Percentiles rank a stretch among this genome's conserved stretches.
Evolutionary conservation across 2,113 vertebrate species (phyloP).

Genomic region (Morone chrysops): DNA sequence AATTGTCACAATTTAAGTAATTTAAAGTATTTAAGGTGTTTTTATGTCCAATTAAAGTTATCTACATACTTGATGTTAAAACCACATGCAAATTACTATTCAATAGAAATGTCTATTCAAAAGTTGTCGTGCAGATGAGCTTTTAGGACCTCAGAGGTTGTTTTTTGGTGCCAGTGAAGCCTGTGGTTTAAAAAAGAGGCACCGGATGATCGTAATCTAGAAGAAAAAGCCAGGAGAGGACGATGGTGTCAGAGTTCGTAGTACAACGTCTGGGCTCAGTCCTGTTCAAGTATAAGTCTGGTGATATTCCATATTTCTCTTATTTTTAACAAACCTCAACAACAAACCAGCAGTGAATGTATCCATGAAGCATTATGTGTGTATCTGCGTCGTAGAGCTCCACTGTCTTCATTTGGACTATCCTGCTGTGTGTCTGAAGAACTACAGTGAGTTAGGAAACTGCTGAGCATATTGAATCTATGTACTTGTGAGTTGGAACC

Average conservation of each 20-base stretch:
- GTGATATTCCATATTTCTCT: background rate
- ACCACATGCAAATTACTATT: constrained; percentile 3
- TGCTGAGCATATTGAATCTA: too few species aligned
- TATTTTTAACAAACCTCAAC: background rate
- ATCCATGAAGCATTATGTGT: too few species aligned
- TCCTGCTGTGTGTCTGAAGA: too few species aligned
- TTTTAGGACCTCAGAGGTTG: background rate
- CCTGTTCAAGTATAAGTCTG: background rate
- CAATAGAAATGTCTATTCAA: background rate
- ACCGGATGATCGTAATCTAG: constrained; percentile 56
- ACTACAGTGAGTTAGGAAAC: too few species aligned
- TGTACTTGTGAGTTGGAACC: background rate
- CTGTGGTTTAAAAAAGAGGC: constrained; percentile 35
- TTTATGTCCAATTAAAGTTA: background rate
- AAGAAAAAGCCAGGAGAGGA: constrained; percentile 45
- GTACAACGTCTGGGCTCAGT: too few species aligned
- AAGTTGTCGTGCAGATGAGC: background rate
- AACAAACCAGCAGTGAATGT: background rate
- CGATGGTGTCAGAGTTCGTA: background rate
- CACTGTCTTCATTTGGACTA: too few species aligned
- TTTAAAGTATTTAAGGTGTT: too few species aligned
- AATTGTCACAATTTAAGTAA: background rate
- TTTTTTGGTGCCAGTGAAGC: constrained; percentile 11
- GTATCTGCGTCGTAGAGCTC: too few species aligned
- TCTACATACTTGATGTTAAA: background rate